A percentile compares a stretch with the other conserved stretches of the same genome.
phyloP scores from a whole-genome alignment of 2,797 vertebrate species.

The Gallinago nigripennis region DNA sequence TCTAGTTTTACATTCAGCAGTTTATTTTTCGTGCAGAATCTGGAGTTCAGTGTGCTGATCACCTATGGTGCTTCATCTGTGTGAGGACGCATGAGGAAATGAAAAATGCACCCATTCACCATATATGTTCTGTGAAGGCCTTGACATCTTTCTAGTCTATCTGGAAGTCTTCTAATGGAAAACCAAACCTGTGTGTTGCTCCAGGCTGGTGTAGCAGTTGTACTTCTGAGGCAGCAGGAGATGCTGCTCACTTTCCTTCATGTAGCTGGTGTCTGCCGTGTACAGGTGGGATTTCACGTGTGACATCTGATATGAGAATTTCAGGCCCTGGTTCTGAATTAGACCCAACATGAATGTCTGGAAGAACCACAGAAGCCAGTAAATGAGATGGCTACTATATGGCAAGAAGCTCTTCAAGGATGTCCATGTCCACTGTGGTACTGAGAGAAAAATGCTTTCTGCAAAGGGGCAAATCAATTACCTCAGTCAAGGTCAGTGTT shows the following conservation, averaged over 20 bases:
- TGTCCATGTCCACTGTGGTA: not conserved
- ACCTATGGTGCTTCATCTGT: not conserved
- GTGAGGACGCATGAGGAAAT: not conserved
- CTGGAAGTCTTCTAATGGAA: not conserved
- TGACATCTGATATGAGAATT: not conserved
- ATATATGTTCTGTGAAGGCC: not conserved
- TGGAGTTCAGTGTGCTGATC: not conserved
- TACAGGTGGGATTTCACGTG: not conserved
- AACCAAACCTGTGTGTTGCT: not conserved
- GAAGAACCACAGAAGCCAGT: not conserved
- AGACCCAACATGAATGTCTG: accelerated
- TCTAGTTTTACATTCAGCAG: not conserved
- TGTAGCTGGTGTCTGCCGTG: accelerated
- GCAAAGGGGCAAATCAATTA: not conserved
- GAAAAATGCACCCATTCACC: not conserved
- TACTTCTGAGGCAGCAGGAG: not conserved
- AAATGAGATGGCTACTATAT: not conserved
- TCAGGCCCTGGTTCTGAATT: not conserved
- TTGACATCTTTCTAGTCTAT: not conserved
- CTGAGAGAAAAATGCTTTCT: not conserved
- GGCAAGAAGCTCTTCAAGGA: not conserved
- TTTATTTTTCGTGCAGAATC: not conserved
- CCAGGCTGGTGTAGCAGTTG: not conserved
- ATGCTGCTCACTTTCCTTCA: not conserved
- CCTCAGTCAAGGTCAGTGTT: not conserved